phyloP scores from a whole-genome alignment of 2,113 vertebrate species.

The Nesogale talazaci region DNA sequence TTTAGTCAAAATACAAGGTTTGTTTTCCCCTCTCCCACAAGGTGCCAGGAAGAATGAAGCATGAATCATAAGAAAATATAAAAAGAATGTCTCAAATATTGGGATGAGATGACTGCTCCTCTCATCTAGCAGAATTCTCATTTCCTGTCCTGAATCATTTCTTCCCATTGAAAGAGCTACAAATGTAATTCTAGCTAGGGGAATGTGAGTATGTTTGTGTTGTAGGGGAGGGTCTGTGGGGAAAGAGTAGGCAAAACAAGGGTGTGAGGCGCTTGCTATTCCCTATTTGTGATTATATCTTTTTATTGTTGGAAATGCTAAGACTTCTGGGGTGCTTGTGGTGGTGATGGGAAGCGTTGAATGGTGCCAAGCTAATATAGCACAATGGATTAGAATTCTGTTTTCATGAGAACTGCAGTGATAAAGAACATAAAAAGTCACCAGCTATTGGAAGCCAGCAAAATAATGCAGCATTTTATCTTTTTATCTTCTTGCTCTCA shows the following conservation, averaged over 20 bases:
- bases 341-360: background rate
- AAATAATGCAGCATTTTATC: background rate
- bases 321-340: background rate
- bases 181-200: slow-evolving; percentile 29
- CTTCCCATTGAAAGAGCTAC: slow-evolving; percentile 32
- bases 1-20: slow-evolving; percentile 5
- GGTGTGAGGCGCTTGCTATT: background rate
- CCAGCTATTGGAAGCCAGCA: background rate
- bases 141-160: slow-evolving; percentile 51
- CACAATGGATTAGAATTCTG: background rate
- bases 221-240: background rate
- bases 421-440: background rate
- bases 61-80: slow-evolving; percentile 59
- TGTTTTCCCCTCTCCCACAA: background rate
- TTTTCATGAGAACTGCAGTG: background rate
- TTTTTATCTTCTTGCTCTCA: slow-evolving; percentile 3
- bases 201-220: background rate
- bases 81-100: slow-evolving; percentile 35
- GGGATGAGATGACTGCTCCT: slow-evolving; percentile 15
- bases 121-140: slow-evolving; percentile 52
- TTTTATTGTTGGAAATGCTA: background rate
- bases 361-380: background rate
- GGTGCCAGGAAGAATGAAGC: slow-evolving; percentile 43
- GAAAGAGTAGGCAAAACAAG: background rate
- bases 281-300: background rate